A percentile compares a stretch with the other conserved stretches of the same genome.
phyloP scores from a whole-genome alignment of 2,113 vertebrate genomes.

The Murina feae region DNA sequence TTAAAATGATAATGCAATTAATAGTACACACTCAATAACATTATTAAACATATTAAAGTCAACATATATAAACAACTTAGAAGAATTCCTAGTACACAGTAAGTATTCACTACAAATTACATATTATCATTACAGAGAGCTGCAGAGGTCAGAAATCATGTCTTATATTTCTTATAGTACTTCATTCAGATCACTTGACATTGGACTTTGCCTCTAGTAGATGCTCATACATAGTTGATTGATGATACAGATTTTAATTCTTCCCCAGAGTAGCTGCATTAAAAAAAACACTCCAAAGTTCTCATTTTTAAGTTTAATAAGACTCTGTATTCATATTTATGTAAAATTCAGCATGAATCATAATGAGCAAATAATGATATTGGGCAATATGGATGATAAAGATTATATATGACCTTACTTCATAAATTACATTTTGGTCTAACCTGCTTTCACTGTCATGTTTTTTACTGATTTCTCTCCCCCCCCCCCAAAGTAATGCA shows the following conservation, averaged over 20 bases:
- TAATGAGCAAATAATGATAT: not conserved
- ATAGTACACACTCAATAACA: not conserved
- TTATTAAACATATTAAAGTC: not conserved
- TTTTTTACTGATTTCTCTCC: not conserved
- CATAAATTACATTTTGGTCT: not conserved
- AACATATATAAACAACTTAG: not conserved
- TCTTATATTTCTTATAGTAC: not conserved
- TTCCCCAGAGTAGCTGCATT: not conserved
- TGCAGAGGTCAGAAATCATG: not conserved
- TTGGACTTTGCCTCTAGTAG: not conserved
- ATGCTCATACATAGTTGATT: not conserved
- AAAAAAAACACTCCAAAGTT: not conserved
- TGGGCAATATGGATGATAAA: not conserved
- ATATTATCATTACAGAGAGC: not conserved
- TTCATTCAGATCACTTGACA: not conserved
- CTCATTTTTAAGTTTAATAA: not conserved
- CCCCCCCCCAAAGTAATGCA: not conserved
- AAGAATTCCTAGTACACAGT: not conserved
- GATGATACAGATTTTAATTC: not conserved
- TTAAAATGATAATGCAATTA: not conserved
- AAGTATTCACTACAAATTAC: not conserved
- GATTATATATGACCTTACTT: not conserved
- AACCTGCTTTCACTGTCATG: not conserved
- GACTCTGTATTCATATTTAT: not conserved
- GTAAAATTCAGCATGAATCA: not conserved